phyloP scores from a whole-genome alignment of 1,140 invertebrate species.

The Drosophila bifasciata region DNA sequence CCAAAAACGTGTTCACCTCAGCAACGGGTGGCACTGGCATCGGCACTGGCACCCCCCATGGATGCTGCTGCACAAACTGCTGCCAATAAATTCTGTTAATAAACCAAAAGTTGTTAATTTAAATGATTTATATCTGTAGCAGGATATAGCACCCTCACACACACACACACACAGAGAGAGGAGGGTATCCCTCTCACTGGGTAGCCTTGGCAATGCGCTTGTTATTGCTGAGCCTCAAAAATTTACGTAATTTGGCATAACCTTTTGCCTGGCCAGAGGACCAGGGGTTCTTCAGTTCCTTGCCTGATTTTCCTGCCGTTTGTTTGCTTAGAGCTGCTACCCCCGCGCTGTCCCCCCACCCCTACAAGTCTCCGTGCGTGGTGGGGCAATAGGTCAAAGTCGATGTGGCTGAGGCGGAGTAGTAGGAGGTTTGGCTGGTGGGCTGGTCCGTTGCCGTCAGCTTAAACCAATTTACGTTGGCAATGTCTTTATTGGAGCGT shows the following conservation, averaged over 20 bases:
- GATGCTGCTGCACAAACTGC: conserved; percentile 76
- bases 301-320: conserved; percentile 22
- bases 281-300: conserved; percentile 2
- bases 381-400: conserved; percentile 69
- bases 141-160: background rate
- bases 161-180: background rate
- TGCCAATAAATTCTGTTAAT: conserved; percentile 84
- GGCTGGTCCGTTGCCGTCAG: conserved; percentile 59
- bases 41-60: conserved; percentile 43
- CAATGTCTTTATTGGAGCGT: conserved; percentile 71
- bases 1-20: conserved; percentile 64
- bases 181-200: no score
- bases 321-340: conserved; percentile 39
- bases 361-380: conserved; percentile 10
- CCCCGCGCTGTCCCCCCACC: no score
- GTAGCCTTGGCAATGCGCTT: conserved; percentile 34
- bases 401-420: conserved; percentile 16
- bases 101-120: conserved; percentile 84
- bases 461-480: conserved; percentile 81
- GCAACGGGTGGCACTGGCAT: conserved; percentile 40
- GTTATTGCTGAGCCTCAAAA: conserved; percentile 78
- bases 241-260: conserved; percentile 80
- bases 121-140: conserved; percentile 81
- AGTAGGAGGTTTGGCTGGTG: conserved; percentile 20
- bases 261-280: conserved; percentile 39